Conservation (phyloP, 2,888 invertebrate genomes). For the Monopis laevigella region DNA sequence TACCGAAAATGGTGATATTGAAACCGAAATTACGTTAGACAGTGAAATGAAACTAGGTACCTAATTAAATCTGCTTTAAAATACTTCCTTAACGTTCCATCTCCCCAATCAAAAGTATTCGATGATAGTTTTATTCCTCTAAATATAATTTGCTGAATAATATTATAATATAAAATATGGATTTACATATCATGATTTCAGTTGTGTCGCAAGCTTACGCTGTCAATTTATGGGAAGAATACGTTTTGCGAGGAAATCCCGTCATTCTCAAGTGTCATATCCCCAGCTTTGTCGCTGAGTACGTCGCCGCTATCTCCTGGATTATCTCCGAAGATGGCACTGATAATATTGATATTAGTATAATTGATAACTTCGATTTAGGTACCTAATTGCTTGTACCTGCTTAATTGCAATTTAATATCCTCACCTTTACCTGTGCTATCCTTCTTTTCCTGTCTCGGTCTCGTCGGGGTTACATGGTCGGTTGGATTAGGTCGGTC, state of each 20-base stretch:
- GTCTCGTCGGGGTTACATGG: no score
- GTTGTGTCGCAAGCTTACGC: constrained; percentile 91
- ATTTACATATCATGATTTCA: no score
- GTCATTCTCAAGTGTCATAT: constrained; percentile 93
- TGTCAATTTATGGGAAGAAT: constrained; percentile 93
- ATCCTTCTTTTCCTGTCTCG: neutral
- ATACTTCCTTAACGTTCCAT: no score
- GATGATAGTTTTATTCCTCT: no score
- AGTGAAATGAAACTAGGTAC: constrained; percentile 51
- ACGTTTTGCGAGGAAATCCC: constrained; percentile 89
- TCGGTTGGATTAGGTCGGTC: no score
- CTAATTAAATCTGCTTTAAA: no score
- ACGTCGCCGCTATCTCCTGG: constrained; percentile 87
- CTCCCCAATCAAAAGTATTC: no score
- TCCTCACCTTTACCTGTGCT: neutral
- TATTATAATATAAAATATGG: no score
- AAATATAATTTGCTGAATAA: no score
- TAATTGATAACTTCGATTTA: constrained; percentile 39
- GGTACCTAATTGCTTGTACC: constrained; percentile 39
- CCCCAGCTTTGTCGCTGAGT: constrained; percentile 92
- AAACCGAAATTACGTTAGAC: constrained; percentile 58
- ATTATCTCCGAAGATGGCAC: constrained; percentile 73
- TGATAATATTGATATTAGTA: constrained; percentile 44
- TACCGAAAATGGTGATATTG: constrained; percentile 66
- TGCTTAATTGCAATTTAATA: neutral